A percentile compares a stretch with the other conserved stretches of the same genome.
phyloP scores from a whole-genome alignment of 2,888 invertebrate species.

The Serripes groenlandicus region DNA sequence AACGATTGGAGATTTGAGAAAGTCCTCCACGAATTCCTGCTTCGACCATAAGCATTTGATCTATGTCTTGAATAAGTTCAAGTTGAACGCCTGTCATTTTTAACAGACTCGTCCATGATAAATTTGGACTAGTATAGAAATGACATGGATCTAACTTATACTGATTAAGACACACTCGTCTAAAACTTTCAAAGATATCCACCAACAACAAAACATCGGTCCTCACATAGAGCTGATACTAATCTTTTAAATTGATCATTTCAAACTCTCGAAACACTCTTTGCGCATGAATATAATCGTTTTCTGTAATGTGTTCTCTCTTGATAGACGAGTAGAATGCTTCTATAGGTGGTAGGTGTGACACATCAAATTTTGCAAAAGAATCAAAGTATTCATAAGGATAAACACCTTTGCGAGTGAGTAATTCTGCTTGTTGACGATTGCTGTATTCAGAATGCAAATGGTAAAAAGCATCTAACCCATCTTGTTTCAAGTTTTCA shows the following conservation, averaged over 20 bases:
- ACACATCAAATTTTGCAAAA: conserved; percentile 18
- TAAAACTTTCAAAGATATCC: conserved; percentile 43
- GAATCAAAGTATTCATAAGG: conserved; percentile 37
- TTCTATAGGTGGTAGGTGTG: conserved; percentile 17
- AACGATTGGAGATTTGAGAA: conserved; percentile 46
- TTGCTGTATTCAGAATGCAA: conserved; percentile 25
- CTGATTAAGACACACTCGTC: conserved; percentile 39
- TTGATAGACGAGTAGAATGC: conserved; percentile 34
- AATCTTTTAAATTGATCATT: conserved; percentile 25
- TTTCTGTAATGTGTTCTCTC: conserved; percentile 29
- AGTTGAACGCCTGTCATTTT: conserved; percentile 38
- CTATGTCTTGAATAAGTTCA: conserved; percentile 39
- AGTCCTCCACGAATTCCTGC: conserved; percentile 43
- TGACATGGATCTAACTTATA: conserved; percentile 50
- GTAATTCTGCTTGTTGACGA: conserved; percentile 5
- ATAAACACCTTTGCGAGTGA: conserved; percentile 33
- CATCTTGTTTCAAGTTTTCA: conserved; percentile 45
- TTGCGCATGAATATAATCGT: conserved; percentile 41
- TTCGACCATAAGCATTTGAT: conserved; percentile 32
- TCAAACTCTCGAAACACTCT: conserved; percentile 30
- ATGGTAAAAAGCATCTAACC: conserved; percentile 41
- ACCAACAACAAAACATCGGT: conserved; percentile 36
- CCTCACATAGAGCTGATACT: conserved; percentile 45
- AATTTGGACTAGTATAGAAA: conserved; percentile 52
- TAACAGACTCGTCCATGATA: conserved; percentile 34